A percentile compares a stretch with the other conserved stretches of the same genome.
Conservation (phyloP, 1,140 invertebrate genomes). For the Branchinecta lindahli region DNA sequence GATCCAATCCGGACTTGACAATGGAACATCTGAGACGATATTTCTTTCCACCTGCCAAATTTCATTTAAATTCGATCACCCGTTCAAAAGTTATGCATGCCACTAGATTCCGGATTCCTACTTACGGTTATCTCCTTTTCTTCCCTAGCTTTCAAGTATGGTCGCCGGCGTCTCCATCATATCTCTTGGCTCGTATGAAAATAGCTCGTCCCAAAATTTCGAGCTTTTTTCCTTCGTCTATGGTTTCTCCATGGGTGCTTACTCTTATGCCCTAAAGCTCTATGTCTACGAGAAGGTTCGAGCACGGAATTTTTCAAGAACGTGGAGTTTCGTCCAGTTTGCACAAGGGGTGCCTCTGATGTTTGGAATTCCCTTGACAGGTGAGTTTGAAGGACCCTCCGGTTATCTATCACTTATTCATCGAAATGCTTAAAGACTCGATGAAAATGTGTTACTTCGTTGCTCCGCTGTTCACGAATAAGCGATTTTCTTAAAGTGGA, state of each 20-base stretch:
- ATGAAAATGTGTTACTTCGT: too few species aligned
- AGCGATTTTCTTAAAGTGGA: too few species aligned
- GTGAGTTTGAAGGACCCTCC: conserved; percentile 32
- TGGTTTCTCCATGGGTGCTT: conserved; percentile 42
- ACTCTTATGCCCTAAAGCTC: conserved; percentile 74
- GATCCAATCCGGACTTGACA: too few species aligned
- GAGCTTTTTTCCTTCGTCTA: conserved; percentile 71
- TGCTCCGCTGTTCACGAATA: too few species aligned
- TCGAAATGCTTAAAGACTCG: too few species aligned
- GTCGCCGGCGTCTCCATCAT: not conserved
- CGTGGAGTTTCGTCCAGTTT: conserved; percentile 79
- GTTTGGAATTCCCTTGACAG: conserved; percentile 66
- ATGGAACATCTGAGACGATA: too few species aligned
- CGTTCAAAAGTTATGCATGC: too few species aligned
- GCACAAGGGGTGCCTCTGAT: conserved; percentile 70
- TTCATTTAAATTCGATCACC: too few species aligned
- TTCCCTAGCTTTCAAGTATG: not conserved
- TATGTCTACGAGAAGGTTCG: conserved; percentile 70
- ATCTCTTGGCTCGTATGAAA: not conserved
- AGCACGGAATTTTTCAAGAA: conserved; percentile 65
- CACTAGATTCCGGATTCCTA: too few species aligned
- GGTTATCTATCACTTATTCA: too few species aligned
- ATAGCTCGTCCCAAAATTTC: conserved; percentile 30
- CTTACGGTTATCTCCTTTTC: not conserved
- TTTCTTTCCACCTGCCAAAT: too few species aligned